Conservation (phyloP, 2,113 vertebrate species). For the Pogonocichla stellata region DNA sequence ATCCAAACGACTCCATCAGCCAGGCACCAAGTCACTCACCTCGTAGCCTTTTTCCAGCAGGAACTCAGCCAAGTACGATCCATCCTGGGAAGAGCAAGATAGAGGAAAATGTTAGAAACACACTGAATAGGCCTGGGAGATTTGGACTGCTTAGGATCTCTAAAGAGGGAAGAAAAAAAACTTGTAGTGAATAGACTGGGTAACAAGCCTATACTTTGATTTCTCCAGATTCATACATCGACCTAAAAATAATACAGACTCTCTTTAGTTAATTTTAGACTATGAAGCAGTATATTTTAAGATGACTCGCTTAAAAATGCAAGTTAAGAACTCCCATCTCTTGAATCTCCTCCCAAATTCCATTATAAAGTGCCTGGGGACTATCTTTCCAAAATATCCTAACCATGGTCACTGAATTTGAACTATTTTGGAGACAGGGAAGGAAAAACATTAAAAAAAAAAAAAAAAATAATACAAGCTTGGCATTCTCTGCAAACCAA, state of each 20-base stretch:
- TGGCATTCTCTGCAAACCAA: not conserved
- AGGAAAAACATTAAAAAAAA: not conserved
- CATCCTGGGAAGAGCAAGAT: slow-evolving; percentile 86
- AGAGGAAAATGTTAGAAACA: slow-evolving; percentile 51
- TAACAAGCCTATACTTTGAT: not conserved
- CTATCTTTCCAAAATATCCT: not conserved
- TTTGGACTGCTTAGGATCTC: not conserved
- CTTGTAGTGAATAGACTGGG: not conserved
- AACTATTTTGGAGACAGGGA: not conserved
- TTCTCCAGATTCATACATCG: not conserved
- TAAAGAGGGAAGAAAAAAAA: not conserved
- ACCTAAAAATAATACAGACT: not conserved
- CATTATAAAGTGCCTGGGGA: not conserved
- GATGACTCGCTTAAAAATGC: not conserved
- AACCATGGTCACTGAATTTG: not conserved
- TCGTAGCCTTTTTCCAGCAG: slow-evolving; percentile 94
- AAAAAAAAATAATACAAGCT: not conserved
- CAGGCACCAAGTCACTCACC: slow-evolving; percentile 85
- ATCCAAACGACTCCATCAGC: slow-evolving; percentile 71
- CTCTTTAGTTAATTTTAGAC: slow-evolving; percentile 13
- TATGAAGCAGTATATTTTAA: not conserved
- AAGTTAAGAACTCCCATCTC: not conserved
- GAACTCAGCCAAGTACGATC: slow-evolving; percentile 98
- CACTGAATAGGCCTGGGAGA: not conserved
- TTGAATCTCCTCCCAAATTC: not conserved